phyloP scores from a whole-genome alignment of 2,888 invertebrate genomes.

The Sipha maydis region DNA sequence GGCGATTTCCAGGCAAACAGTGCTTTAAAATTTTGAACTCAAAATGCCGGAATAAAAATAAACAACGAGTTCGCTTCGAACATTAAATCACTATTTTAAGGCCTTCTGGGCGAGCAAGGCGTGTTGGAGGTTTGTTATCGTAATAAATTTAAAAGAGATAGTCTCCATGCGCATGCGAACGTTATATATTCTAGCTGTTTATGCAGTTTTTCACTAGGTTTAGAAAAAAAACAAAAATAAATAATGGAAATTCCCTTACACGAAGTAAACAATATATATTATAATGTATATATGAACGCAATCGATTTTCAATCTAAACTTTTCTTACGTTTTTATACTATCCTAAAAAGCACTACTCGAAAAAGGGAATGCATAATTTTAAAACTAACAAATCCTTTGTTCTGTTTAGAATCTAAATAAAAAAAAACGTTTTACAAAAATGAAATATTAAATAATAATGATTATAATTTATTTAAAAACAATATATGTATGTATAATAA shows the following conservation, averaged over 20 bases:
- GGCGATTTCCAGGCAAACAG: neutral
- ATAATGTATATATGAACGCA: neutral
- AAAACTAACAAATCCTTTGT: slow-evolving; percentile 14
- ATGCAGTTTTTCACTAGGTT: slow-evolving; percentile 35
- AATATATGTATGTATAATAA: neutral
- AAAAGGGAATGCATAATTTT: slow-evolving; percentile 1
- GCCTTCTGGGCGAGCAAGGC: neutral
- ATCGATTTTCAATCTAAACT: slow-evolving; percentile 34
- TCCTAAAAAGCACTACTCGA: neutral
- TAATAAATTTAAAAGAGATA: slow-evolving; percentile 38
- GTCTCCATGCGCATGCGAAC: neutral
- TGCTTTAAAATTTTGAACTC: neutral
- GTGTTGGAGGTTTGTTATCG: neutral
- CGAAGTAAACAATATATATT: slow-evolving; percentile 4
- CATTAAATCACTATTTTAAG: neutral
- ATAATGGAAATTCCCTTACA: slow-evolving; percentile 39
- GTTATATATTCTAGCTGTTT: slow-evolving; percentile 29
- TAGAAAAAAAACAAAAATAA: neutral
- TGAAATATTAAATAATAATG: too few relatives aligned
- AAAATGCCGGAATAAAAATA: neutral
- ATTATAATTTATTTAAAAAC: too few relatives aligned
- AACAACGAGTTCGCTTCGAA: neutral
- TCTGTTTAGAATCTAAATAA: neutral
- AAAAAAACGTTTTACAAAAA: neutral
- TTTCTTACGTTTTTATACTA: neutral